phyloP scores from a whole-genome alignment of 2,113 vertebrate genomes.

The Lophotis ruficrista region DNA sequence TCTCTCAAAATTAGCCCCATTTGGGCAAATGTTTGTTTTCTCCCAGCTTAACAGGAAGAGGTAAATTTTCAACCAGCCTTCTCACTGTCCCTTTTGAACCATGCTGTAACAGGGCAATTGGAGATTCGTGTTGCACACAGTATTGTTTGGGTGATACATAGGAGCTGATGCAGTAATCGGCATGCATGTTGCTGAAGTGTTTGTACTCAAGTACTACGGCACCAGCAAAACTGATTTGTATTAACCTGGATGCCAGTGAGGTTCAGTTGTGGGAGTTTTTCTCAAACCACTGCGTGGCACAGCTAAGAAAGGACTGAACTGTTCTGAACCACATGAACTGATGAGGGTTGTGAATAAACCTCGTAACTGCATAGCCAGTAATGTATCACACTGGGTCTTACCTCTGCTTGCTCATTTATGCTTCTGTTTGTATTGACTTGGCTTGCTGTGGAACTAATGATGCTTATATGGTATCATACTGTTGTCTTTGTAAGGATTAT shows the following conservation, averaged over 20 bases:
- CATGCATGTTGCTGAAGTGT: neutral
- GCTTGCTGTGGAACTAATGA: neutral
- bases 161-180: neutral
- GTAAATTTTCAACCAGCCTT: neutral
- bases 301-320: neutral
- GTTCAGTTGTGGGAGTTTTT: neutral
- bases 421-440: neutral
- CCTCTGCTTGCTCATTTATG: neutral
- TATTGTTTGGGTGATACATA: neutral
- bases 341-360: neutral
- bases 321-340: neutral
- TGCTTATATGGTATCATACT: neutral
- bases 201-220: neutral
- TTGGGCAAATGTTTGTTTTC: neutral
- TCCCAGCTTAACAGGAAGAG: neutral
- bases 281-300: neutral
- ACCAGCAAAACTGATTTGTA: neutral
- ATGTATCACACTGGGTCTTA: neutral
- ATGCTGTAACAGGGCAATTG: accelerated
- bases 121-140: neutral
- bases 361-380: neutral
- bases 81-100: neutral
- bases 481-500: neutral
- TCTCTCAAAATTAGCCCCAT: no score
- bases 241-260: accelerated